Percentiles rank a stretch among this genome's conserved stretches.
These are phyloP conservation scores for Eleginops maclovinus DNA, from an alignment of 2,113 vertebrate species.

Conservation along the genomic window DNA sequence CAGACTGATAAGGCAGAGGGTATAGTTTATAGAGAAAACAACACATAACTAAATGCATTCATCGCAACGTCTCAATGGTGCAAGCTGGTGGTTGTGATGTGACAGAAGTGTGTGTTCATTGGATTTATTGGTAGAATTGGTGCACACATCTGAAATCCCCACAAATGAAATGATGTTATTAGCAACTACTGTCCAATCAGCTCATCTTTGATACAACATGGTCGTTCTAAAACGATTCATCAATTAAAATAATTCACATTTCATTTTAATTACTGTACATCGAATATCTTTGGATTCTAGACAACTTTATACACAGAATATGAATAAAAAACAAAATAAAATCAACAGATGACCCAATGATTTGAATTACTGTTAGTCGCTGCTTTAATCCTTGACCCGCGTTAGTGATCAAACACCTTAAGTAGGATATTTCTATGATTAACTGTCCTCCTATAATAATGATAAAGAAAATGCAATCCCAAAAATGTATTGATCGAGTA, in stretches of 20 bases:
- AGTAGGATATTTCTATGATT: not conserved
- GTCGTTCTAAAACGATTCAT: not conserved
- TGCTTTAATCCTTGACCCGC: not conserved
- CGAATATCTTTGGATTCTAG: not conserved
- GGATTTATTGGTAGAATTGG: conserved; percentile 11
- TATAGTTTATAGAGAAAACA: not conserved
- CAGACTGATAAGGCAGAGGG: conserved; percentile 37
- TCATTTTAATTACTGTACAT: not conserved
- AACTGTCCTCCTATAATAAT: not conserved
- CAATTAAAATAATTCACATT: not conserved
- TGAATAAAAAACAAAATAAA: not conserved
- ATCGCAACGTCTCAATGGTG: conserved; percentile 29
- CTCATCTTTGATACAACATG: conserved; percentile 6
- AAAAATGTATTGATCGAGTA: not conserved
- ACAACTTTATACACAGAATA: not conserved
- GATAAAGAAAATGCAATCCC: not conserved
- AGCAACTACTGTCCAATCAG: not conserved
- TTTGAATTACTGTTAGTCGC: not conserved
- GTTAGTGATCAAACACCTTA: not conserved
- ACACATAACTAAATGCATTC: conserved; percentile 20
- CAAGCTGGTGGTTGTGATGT: conserved; percentile 21
- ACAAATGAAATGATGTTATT: not conserved
- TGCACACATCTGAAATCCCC: not conserved
- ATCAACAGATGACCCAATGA: not conserved
- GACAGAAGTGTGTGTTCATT: not conserved